Evolutionary conservation across 2,113 vertebrate genomes (phyloP).

Genomic region (human): GRCh38 chr2:108508001-108508500

Average conservation of each 20-base stretch:
- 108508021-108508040: no score
- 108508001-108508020: conserved; percentile 15
- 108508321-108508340: conserved; percentile 3
- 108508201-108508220: background rate
- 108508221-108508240: background rate
- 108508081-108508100: no score
- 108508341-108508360: conserved; percentile 6
- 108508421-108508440: background rate
- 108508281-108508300: background rate
- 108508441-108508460: background rate
- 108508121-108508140: no score
- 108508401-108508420: background rate
- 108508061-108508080: no score
- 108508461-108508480: background rate
- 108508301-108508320: conserved; percentile 10
- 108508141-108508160: no score
- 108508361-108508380: background rate
- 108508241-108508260: conserved; percentile 41
- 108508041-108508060: no score
- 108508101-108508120: no score
- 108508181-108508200: background rate
- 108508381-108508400: background rate
- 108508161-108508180: background rate
- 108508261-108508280: conserved; percentile 12
- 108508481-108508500: background rate